Conservation (phyloP, 2,797 vertebrate species). For the Neomorphus geoffroyi region DNA sequence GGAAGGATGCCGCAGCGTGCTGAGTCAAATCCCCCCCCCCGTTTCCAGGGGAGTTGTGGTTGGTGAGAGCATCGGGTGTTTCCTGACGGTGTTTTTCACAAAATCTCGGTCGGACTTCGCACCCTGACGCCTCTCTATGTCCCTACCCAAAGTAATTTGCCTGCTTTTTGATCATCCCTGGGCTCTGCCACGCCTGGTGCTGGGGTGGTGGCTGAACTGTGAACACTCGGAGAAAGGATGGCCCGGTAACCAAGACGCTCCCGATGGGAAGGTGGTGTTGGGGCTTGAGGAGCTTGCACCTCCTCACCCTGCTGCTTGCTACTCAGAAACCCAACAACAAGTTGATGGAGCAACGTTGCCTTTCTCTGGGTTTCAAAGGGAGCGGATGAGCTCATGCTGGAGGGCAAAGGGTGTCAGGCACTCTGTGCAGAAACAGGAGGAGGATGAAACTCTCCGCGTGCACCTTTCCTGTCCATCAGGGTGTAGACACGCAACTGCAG, state of each 20-base stretch:
- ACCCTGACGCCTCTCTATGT: background rate
- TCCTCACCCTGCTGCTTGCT: background rate
- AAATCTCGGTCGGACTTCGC: background rate
- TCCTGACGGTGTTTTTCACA: background rate
- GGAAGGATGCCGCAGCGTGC: background rate
- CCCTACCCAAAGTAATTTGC: background rate
- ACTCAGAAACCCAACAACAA: background rate
- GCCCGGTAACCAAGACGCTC: accelerated
- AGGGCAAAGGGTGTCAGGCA: background rate
- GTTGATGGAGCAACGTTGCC: background rate
- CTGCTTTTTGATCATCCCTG: background rate
- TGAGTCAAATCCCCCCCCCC: background rate
- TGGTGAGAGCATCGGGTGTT: accelerated
- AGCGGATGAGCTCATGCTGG: background rate
- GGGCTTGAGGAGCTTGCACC: background rate
- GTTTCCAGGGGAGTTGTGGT: background rate
- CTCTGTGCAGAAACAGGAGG: background rate
- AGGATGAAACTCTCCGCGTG: accelerated
- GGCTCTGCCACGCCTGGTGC: background rate
- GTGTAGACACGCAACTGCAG: accelerated
- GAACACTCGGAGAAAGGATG: background rate
- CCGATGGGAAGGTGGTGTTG: background rate
- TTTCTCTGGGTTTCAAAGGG: background rate
- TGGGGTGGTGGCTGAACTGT: background rate
- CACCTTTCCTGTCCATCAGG: background rate